Base-by-base conservation (phyloP, 1,140 invertebrate species). In the Trachymyrmex cornetzi region DNA sequence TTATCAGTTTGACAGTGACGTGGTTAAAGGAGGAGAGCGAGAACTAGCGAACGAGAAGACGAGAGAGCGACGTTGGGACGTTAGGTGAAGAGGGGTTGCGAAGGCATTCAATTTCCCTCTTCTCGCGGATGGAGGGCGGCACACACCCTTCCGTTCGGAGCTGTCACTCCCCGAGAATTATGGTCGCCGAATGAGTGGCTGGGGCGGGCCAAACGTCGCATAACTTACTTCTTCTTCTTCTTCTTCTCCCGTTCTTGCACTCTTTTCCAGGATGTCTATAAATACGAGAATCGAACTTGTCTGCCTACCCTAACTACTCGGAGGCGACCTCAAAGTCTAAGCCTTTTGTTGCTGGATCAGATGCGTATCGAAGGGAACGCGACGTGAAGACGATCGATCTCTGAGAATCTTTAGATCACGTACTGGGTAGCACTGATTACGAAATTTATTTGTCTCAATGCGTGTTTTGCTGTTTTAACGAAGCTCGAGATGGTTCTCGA, bases 121-220 rank as follows among this genome's bases (percentile, higher is more conserved):
- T 87, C 91, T 87, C 89, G 91, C 87, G 85, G 81, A 81, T 38
- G 85, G 89, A 87, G 86, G 90, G 90, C 84, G 89, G 90, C 85
- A 67, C 89, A 88, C 91, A 91, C 90, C 92, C 91, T 93, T 93
- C 91, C 90, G 91, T 91, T 93, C 88, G 86, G 85, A 88, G 85
- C 91, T 91, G 92, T 92, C 92, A 92, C 91, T 92, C 89, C 71
- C 53, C 5, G 87, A 92, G 92, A 93, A 89, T 93, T 93, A 93
- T 93, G 92, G 91, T 90, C 75, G 85, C 90, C 84, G 92, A 93
- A 92, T 92, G 92, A 93, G 92, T 93, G 89, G 92, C 92, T 92
- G 91, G 91, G 92, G 92, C 92, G 92, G 92, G 90, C 88, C 90
- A 92, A 93, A 92, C 89, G 92, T 93, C 92, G 92, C 90, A 93